Evolutionary conservation across 2,888 invertebrate species (phyloP).

Genomic region (Platycheirus albimanus): DNA sequence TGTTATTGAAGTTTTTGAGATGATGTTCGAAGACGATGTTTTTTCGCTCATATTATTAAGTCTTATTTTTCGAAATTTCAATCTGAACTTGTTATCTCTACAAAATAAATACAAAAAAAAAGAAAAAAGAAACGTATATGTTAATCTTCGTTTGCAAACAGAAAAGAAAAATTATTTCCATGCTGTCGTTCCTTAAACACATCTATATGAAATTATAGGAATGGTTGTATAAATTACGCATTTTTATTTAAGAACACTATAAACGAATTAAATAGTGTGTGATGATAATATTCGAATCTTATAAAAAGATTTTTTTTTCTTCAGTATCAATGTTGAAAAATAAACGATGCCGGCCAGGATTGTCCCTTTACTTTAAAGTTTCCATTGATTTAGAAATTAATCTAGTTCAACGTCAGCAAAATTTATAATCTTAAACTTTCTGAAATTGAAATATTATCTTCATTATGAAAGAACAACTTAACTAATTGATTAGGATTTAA

Average conservation of each 20-base stretch:
- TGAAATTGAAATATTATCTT: not conserved
- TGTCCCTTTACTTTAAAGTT: not conserved
- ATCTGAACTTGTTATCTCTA: conserved; percentile 57
- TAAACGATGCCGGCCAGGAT: not conserved
- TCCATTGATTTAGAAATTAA: conserved; percentile 1
- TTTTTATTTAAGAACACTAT: too few relatives aligned
- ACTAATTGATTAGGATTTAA: conserved; percentile 8
- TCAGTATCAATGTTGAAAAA: conserved; percentile 1
- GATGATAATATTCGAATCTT: not conserved
- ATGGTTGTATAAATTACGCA: conserved; percentile 24
- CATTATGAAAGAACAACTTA: not conserved
- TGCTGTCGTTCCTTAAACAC: conserved; percentile 7
- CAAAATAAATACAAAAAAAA: conserved; percentile 1
- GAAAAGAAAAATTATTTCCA: conserved; percentile 19
- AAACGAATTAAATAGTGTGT: not conserved
- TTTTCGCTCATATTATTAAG: conserved; percentile 31
- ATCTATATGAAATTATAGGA: not conserved
- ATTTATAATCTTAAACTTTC: conserved; percentile 1
- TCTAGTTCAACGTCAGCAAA: not conserved
- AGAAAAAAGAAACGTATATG: not conserved
- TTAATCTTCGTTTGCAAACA: conserved; percentile 13
- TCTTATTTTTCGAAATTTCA: conserved; percentile 39
- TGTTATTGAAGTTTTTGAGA: conserved; percentile 25
- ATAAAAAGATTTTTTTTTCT: not conserved
- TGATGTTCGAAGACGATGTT: conserved; percentile 22